Evolutionary conservation across 2,888 invertebrate genomes (phyloP).

Genomic region (Leucania comma): DNA sequence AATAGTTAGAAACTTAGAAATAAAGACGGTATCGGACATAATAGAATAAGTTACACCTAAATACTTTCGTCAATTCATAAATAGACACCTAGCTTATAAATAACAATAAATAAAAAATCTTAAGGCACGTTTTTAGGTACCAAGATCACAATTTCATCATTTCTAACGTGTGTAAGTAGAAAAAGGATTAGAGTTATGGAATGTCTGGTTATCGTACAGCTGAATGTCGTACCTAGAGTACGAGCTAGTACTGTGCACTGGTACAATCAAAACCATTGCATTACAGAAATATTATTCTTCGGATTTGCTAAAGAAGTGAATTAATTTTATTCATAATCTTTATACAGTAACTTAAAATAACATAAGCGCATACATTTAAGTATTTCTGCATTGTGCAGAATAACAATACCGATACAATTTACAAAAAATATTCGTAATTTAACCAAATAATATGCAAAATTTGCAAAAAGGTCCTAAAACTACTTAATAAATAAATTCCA

Average conservation of each 20-base stretch:
- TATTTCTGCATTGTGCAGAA: constrained; percentile 91
- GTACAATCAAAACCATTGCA: constrained; percentile 68
- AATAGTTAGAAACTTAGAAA: constrained; percentile 78
- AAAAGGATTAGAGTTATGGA: constrained; percentile 84
- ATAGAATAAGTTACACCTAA: constrained; percentile 81
- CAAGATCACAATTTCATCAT: constrained; percentile 88
- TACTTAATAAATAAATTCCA: constrained; percentile 89
- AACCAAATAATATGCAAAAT: constrained; percentile 83
- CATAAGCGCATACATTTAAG: constrained; percentile 90
- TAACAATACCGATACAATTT: constrained; percentile 91
- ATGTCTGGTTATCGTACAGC: constrained; percentile 81
- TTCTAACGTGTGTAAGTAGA: constrained; percentile 77
- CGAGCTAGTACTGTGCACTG: constrained; percentile 67
- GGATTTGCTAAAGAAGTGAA: constrained; percentile 81
- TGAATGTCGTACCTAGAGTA: constrained; percentile 59
- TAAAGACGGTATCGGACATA: constrained; percentile 74
- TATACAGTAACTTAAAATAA: constrained; percentile 86
- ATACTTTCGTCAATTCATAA: constrained; percentile 85
- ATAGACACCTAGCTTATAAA: constrained; percentile 87
- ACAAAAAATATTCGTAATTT: constrained; percentile 87
- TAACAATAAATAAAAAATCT: constrained; percentile 90
- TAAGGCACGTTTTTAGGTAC: constrained; percentile 89
- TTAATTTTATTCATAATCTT: constrained; percentile 76
- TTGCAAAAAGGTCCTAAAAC: constrained; percentile 80
- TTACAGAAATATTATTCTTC: constrained; percentile 74